Base-by-base conservation (phyloP, 1,140 invertebrate species). In the Trichonephila clavata region DNA sequence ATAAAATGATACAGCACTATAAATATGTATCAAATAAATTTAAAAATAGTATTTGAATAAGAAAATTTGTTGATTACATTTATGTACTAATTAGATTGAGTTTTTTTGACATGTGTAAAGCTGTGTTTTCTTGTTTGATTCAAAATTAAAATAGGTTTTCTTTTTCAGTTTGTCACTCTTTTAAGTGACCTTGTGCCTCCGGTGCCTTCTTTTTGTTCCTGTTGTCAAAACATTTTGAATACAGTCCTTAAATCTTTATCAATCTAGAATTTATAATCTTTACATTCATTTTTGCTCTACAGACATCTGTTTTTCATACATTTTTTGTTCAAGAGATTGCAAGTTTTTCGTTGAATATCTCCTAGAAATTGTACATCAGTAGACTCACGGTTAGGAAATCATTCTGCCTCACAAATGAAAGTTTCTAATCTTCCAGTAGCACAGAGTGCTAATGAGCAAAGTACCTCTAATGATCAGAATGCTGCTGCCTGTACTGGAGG, bases 181-280 rank as follows among this genome's bases (percentile, higher is more conserved):
- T 50, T 50, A 2, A 8, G 43, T 50, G 43, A 50, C 8, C 2
- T 50, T 50, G 43, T 50, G 43, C 43, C 43, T 0, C 5, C 0
- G 43, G 1, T 50, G 43, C 43, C 43, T 50, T 50, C 5, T 50
- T 6, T 50, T 50, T 50, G 43, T 50, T 50, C 6, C 5, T 50
- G 43, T 6, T 10, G 0, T 50, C 43, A 50, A 5, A 50, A 6
- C 0, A 5, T 50, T 6, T 50, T 2, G 43, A 50, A 0, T 99
- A 99, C 96, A 98, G 98, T 80, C 39, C 1, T 81, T 84, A n/a
- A 50, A 13, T 84, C 8, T 39, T 20, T 24, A 63, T 50, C 60
- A 57, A 65, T 65, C 60, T 18, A 60, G 86, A 63, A 63, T 50
- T 86, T 60, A 32, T 32, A 21, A 43, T 87, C 21, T 87, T 87